Base-by-base conservation (phyloP, 2,113 vertebrate genomes). In the Daboia siamensis region DNA sequence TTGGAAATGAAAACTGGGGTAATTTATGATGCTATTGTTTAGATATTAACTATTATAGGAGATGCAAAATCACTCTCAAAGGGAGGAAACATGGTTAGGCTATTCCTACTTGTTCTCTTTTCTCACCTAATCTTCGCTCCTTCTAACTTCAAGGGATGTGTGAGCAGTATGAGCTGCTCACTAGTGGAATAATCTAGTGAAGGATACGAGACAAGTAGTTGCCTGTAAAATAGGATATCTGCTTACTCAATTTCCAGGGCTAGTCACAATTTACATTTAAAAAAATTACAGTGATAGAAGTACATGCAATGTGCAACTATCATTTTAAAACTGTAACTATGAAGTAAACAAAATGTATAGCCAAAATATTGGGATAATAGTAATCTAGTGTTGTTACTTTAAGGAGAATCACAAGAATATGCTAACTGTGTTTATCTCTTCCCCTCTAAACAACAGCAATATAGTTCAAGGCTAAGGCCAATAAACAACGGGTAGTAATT, bases 71-170 rank as follows among this genome's bases (percentile, higher is more conserved):
- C 24, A 54, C 54, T 89, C 89, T 86, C 1, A 8, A 12, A 10
- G 89, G 57, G 52, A 85, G 11, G 56, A 90, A 20, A 1, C 5
- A 39, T 0, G 56, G 6, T 0, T 1, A 0, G 86, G 5, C 46
- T 55, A 56, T 87, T 91, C 15, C 39, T 33, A 0, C 90, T 52
- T 5, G 0, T 2, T 91, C 20, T 33, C 44, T 0, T 92, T 52
- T 5, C 0, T 2, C 0, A 2, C 92, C 48, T 89, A 90, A 80
- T 88, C n/a, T 87, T 93, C 4, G 69, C 2, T 3, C 91, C 1
- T 9, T 23, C 23, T 3, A n/a, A 7, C 2, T 0, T 88, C 86
- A 20, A 55, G 0, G 2, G 46, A 86, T 0, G 6, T 5, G n/a
- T 51, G 89, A 33, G 15, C 17, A 33, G 3, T 4, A 51, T 74